Base-by-base conservation (phyloP, 2,113 vertebrate genomes). In the Cervus canadensis region DNA sequence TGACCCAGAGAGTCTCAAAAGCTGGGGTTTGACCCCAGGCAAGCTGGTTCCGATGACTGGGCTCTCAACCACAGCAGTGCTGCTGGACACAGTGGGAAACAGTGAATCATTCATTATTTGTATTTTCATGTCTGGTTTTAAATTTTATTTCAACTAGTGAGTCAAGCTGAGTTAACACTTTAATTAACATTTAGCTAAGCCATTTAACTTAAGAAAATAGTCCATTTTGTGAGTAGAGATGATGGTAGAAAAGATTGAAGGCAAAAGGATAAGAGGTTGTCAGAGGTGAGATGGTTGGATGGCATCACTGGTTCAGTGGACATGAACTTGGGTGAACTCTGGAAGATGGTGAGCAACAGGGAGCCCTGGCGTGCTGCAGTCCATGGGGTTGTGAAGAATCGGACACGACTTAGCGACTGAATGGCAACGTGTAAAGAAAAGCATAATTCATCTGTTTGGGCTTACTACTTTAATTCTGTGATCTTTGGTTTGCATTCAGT, bases 221-320 rank as follows among this genome's bases (percentile, higher is more conserved):
- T 78, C 64, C 30, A 52, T 96, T 87, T 89, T 87, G 62, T 60
- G 71, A 95, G 28, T 30, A 97, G 76, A 36, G 52, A 3, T 74
- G 36, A 43, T 74, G 11, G 21, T 74, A 23, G 36, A 23, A 74
- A 74, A 7, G 71, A 43, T 14, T 43, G 36, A 74, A 74, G 71
- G 36, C 36, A 43, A 74, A 43, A 74, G 36, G 71, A 74, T 40
- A 43, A 74, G 71, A 43, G 40, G 36, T 25, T 0, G 2, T 76
- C 71, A 76, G 40, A 76, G 71, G 71, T 43, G 40, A 76, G 21
- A 43, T 76, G 71, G 71, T 43, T 76, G 40, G 12, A 76, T 76
- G 71, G 71, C 71, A 76, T 76, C 71, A 26, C 36, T 1, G 1
- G 40, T 43, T 76, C 71, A 40, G 40, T 76, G 71, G 23, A 43